Conservation (phyloP, 2,797 vertebrate species). For the Syngnathus acus region DNA sequence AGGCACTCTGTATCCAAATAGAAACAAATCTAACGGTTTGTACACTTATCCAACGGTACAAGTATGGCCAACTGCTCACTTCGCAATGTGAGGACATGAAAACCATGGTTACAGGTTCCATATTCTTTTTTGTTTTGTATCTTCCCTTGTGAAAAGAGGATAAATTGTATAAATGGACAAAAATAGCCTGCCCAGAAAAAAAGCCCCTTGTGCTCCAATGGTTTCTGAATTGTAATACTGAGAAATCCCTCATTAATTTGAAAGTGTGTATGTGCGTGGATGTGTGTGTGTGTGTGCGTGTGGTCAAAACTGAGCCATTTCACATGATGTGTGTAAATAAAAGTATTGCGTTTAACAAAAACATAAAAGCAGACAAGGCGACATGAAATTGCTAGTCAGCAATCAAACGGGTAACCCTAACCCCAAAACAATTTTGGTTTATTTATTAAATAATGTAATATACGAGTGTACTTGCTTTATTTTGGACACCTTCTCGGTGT, state of each 20-base stretch:
- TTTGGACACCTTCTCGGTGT: conserved; percentile 10
- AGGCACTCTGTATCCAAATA: conserved; percentile 65
- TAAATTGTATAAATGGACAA: background rate
- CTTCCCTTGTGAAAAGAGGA: background rate
- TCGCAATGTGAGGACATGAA: background rate
- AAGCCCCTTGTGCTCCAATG: background rate
- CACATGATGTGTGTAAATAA: background rate
- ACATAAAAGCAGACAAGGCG: background rate
- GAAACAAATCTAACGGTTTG: conserved; percentile 70
- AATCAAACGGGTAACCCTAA: background rate
- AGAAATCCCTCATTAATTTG: background rate
- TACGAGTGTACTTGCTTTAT: conserved; percentile 3
- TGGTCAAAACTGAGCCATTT: background rate
- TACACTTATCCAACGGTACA: conserved; percentile 70
- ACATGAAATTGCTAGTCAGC: background rate
- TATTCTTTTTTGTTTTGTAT: background rate
- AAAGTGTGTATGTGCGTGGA: background rate
- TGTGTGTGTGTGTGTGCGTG: background rate
- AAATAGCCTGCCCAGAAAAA: background rate
- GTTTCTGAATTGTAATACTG: background rate
- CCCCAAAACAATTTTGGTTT: background rate
- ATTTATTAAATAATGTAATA: conserved; percentile 7
- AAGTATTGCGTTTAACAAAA: background rate
- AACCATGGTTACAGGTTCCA: background rate
- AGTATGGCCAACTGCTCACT: background rate